phyloP scores from a whole-genome alignment of 2,797 vertebrate genomes.

The Sebastes cheni region DNA sequence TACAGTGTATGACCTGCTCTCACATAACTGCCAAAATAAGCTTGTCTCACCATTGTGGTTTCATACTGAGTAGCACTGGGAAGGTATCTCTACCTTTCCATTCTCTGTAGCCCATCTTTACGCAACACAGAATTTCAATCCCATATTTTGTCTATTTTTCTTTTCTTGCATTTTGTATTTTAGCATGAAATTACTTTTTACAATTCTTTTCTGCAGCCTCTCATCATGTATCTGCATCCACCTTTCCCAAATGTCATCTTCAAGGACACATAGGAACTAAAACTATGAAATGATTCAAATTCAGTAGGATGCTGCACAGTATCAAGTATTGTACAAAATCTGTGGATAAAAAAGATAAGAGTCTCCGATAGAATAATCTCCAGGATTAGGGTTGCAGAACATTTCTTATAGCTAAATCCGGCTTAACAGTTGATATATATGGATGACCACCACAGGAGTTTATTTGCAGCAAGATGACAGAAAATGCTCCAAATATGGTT shows the following conservation, averaged over 20 bases:
- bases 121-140: not conserved
- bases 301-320: not conserved
- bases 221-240: not conserved
- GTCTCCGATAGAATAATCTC: not conserved
- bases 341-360: not conserved
- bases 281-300: not conserved
- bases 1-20: not conserved
- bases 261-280: not conserved
- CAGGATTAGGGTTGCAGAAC: constrained; percentile 1
- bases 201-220: not conserved
- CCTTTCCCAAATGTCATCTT: not conserved
- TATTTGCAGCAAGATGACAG: constrained; percentile 4
- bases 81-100: constrained; percentile 2
- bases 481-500: not conserved
- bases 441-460: not conserved
- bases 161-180: not conserved
- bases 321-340: not conserved
- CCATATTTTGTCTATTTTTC: not conserved
- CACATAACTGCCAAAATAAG: constrained; percentile 12
- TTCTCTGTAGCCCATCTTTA: not conserved
- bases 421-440: not conserved
- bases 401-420: not conserved
- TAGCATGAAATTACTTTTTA: not conserved
- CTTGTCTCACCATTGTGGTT: constrained; percentile 1
- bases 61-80: not conserved